Conservation (phyloP, 2,888 invertebrate genomes). For the Cryptocephalus moraei region DNA sequence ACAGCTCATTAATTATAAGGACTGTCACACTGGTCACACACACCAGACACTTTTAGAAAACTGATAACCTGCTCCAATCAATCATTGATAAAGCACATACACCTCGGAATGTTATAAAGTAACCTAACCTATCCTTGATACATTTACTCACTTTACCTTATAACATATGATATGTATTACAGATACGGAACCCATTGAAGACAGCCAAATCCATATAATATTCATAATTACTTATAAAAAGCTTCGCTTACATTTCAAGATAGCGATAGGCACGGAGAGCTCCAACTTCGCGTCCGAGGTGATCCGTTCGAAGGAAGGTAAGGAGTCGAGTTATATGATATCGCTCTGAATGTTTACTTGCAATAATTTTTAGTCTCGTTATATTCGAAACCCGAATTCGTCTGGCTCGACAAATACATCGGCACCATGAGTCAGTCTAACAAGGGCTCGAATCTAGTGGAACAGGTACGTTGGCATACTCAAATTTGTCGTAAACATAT, state of each 20-base stretch:
- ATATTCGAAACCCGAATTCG: slow-evolving; percentile 35
- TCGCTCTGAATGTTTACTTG: neutral
- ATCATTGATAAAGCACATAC: too few species aligned
- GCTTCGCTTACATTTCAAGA: slow-evolving; percentile 43
- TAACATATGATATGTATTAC: slow-evolving; percentile 1
- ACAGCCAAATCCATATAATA: slow-evolving; percentile 42
- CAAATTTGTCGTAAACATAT: neutral
- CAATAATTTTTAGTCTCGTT: slow-evolving; percentile 25
- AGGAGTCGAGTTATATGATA: slow-evolving; percentile 1
- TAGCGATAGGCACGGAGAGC: slow-evolving; percentile 49
- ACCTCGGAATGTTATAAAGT: too few species aligned
- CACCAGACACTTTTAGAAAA: too few species aligned
- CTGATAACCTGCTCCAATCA: too few species aligned
- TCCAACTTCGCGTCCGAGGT: slow-evolving; percentile 65
- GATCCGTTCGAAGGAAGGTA: slow-evolving; percentile 61
- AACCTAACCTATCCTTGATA: too few species aligned
- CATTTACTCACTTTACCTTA: too few species aligned
- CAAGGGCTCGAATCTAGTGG: slow-evolving; percentile 28
- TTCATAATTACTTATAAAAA: slow-evolving; percentile 45
- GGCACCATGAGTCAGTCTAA: slow-evolving; percentile 29
- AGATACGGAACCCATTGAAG: slow-evolving; percentile 44
- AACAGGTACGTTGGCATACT: slow-evolving; percentile 23
- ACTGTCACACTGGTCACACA: too few species aligned
- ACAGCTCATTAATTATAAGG: too few species aligned
- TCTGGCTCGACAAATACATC: slow-evolving; percentile 52